Base-by-base conservation (phyloP, 2,797 vertebrate species). In the Dendrocincla fuliginosa region DNA sequence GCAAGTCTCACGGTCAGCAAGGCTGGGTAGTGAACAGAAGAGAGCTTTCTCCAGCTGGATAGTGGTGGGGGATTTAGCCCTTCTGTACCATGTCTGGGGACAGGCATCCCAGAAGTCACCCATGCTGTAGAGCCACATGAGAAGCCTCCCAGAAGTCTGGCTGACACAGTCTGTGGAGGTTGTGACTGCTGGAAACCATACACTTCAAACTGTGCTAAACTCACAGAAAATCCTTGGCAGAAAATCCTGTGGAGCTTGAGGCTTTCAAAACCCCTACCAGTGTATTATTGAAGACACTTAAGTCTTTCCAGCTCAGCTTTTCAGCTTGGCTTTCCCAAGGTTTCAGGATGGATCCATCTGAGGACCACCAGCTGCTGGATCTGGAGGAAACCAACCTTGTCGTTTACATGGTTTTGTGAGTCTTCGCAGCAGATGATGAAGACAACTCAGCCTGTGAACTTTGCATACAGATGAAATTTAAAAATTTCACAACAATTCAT, bases 141-240 rank as follows among this genome's bases (percentile, higher is more conserved):
- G 75, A 87, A 71, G 33, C 19, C 37, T 60, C 17, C 32, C 71
- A 80, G 65, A 82, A 94, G 25, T 16, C 73, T 85, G 82, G 46
- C 65, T 94, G 80, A 73, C 47, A 63, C 16, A 47, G 33, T 16
- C 77, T 84, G 71, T 55, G 65, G 57, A 93, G 79, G 52, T 57
- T 93, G 81, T 83, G 73, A 91, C 89, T 87, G 65, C 55, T 86
- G 78, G 47, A 92, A 95, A 68, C 46, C n/a, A 55, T 22, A 41
- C 13, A 46, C 24, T 91, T 85, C 64, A 83, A 57, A 53, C 18
- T 84, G 37, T 23, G 65, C 37, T 84, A 81, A 91, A 89, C 25
- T 81, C 56, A 28, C 44, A 81, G 61, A 77, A 93, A 93, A 91
- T 50, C 49, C 37, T 67, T 89, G 61, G 42, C 81, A 87, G 61